Evolutionary conservation across 1,140 invertebrate species (phyloP).

Genomic region (Drosophila navojoa): DNA sequence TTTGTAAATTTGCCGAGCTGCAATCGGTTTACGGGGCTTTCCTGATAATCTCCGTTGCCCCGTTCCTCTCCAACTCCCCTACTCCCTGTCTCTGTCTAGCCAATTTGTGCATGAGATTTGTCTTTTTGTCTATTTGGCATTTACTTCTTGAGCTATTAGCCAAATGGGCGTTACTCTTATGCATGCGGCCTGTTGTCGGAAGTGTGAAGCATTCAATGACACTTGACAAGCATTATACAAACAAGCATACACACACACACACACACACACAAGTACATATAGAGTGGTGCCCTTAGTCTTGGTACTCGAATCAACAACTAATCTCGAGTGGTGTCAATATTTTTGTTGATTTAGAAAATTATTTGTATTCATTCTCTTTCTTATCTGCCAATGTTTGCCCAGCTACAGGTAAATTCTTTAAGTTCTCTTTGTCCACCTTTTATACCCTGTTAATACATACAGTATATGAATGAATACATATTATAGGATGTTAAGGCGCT

Average conservation of each 20-base stretch:
- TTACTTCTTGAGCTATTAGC: conserved; percentile 31
- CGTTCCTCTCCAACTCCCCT: not conserved
- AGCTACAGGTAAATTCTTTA: not conserved
- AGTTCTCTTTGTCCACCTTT: not conserved
- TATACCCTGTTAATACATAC: not conserved
- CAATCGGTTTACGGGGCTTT: conserved; percentile 51
- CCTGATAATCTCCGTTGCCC: conserved; percentile 10
- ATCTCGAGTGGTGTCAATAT: not conserved
- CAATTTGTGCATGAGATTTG: conserved; percentile 78
- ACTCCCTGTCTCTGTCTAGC: conserved; percentile 47
- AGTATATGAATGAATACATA: too few relatives aligned
- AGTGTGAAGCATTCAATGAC: conserved; percentile 37
- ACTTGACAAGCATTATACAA: conserved; percentile 18
- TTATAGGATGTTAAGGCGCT: too few relatives aligned
- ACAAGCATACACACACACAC: not conserved
- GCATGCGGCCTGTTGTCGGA: conserved; percentile 25
- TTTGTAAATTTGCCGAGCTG: conserved; percentile 61
- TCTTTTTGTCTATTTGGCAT: conserved; percentile 50
- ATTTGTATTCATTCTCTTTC: not conserved
- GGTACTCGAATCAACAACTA: not conserved
- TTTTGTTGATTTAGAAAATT: conserved; percentile 1
- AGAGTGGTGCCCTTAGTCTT: not conserved
- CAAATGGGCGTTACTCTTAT: conserved; percentile 11
- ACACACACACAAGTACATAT: not conserved
- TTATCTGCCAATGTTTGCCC: not conserved